Conservation (phyloP, 2,888 invertebrate species). For the Hedychridium roseum region DNA sequence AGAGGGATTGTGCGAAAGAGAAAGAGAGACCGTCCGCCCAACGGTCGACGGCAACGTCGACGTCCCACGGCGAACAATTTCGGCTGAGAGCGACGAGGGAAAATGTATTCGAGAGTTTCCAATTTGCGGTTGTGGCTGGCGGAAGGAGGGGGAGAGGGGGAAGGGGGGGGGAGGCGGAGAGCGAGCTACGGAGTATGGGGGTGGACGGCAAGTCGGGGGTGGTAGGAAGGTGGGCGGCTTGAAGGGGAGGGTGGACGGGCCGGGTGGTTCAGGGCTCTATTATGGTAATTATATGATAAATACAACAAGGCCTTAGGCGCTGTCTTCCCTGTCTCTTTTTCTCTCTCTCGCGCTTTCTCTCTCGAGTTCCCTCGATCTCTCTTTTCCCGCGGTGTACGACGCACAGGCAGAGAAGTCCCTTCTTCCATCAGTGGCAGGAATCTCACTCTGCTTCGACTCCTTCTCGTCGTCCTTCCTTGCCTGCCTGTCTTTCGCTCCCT, state of each 20-base stretch:
- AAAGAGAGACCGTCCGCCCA: neutral
- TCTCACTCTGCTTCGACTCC: conserved; percentile 39
- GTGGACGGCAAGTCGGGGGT: conserved; percentile 10
- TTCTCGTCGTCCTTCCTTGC: conserved; percentile 31
- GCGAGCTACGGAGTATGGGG: conserved; percentile 13
- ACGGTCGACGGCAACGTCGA: conserved; percentile 11
- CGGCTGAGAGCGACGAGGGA: conserved; percentile 37
- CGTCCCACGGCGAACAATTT: conserved; percentile 39
- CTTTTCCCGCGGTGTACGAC: conserved; percentile 27
- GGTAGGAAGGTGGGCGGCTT: conserved; percentile 11
- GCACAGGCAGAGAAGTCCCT: conserved; percentile 34
- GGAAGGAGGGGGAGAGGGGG: conserved; percentile 20
- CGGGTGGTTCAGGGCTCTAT: conserved; percentile 55
- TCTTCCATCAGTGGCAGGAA: conserved; percentile 56
- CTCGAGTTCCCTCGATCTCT: conserved; percentile 30
- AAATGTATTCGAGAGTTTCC: conserved; percentile 60
- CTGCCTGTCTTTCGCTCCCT: conserved; percentile 20
- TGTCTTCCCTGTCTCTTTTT: conserved; percentile 24
- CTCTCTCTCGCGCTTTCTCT: conserved; percentile 25
- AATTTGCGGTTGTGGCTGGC: conserved; percentile 58
- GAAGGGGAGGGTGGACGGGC: conserved; percentile 28
- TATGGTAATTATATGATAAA: conserved; percentile 65
- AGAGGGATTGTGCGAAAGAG: neutral
- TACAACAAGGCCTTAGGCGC: conserved; percentile 61
- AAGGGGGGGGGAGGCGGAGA: conserved; percentile 26